phyloP scores from a whole-genome alignment of 1,140 invertebrate species.

The Eulimnadia texana region DNA sequence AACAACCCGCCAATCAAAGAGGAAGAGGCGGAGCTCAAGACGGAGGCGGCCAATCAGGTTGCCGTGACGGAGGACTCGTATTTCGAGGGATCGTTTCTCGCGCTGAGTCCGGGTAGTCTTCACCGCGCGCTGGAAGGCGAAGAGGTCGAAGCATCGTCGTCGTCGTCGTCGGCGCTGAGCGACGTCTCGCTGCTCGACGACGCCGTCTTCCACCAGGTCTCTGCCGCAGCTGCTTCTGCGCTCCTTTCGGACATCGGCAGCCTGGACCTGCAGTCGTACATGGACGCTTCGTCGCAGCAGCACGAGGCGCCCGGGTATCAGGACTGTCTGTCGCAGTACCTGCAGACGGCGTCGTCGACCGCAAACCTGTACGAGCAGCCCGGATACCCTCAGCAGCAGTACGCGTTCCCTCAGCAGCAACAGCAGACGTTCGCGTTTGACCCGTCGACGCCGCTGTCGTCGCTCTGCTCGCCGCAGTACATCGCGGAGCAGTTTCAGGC shows the following conservation, averaged over 20 bases:
- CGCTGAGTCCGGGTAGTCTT: constrained; percentile 1
- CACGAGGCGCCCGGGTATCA: background rate
- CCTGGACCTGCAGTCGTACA: constrained; percentile 7
- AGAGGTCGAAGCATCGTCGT: background rate
- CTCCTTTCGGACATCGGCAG: constrained; percentile 5
- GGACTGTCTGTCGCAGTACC: constrained; percentile 4
- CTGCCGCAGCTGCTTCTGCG: constrained; percentile 4
- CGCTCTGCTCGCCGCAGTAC: constrained; percentile 22
- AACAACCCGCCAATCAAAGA: background rate
- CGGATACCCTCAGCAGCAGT: background rate
- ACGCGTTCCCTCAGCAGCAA: background rate
- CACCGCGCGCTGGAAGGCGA: constrained; percentile 6
- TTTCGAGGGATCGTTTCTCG: background rate
- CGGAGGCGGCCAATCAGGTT: background rate
- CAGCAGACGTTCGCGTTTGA: constrained; percentile 5
- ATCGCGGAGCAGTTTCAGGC: background rate
- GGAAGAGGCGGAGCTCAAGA: background rate
- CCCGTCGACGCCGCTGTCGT: constrained; percentile 3
- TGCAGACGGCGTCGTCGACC: background rate
- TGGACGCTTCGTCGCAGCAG: background rate
- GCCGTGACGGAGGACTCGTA: background rate
- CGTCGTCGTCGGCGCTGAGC: constrained; percentile 5
- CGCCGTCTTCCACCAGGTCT: constrained; percentile 10
- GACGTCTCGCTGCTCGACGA: constrained; percentile 2
- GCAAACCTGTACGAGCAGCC: background rate